phyloP scores from a whole-genome alignment of 2,888 invertebrate genomes.

The Antheraea assamensis region DNA sequence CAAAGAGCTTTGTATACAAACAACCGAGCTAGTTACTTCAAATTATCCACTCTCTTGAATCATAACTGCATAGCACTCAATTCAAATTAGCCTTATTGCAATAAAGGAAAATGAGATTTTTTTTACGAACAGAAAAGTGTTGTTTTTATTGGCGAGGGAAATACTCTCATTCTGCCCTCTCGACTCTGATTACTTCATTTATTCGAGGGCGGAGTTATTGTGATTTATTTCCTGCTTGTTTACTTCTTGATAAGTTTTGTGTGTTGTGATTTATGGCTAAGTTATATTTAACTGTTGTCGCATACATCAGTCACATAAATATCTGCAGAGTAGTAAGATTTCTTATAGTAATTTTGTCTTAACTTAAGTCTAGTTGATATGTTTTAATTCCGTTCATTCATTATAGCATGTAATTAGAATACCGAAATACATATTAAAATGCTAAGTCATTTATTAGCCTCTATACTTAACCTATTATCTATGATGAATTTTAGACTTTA shows the following conservation, averaged over 20 bases:
- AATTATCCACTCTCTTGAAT: conserved; percentile 79
- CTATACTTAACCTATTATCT: too few species aligned
- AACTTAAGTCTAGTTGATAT: too few species aligned
- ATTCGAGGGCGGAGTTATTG: conserved; percentile 73
- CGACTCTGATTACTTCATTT: conserved; percentile 75
- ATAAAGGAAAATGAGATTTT: conserved; percentile 80
- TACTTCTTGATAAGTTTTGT: conserved; percentile 52
- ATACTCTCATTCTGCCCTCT: conserved; percentile 52
- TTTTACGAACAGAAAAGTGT: conserved; percentile 75
- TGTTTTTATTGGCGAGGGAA: conserved; percentile 75
- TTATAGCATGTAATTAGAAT: too few species aligned
- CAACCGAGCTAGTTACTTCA: conserved; percentile 60
- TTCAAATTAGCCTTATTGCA: conserved; percentile 78
- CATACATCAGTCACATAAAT: background rate
- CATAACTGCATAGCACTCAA: conserved; percentile 81
- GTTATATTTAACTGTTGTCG: conserved; percentile 1
- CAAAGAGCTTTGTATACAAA: conserved; percentile 42
- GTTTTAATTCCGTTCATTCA: too few species aligned
- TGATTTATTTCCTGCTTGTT: conserved; percentile 68
- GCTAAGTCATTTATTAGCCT: too few species aligned
- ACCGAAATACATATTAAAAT: too few species aligned
- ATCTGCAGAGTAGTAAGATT: background rate
- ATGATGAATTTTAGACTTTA: background rate
- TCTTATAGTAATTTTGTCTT: too few species aligned
- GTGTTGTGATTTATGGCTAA: conserved; percentile 24